Base-by-base conservation (phyloP, 2,113 vertebrate genomes). In the Rallus limicola region DNA sequence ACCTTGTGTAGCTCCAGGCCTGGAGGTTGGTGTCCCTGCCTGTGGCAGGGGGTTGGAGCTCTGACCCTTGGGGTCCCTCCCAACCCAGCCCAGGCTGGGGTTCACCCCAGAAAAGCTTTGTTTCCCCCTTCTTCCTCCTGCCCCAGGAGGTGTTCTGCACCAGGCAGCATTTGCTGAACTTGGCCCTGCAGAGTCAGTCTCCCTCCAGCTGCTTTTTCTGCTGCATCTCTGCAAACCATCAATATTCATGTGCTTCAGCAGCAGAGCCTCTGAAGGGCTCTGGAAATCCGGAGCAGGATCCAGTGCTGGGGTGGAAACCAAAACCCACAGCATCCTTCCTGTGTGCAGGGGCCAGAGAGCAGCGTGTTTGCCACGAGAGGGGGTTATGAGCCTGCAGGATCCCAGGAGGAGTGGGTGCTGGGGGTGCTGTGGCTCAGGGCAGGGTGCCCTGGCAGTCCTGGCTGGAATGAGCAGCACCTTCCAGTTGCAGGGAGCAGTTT, bases 171-270 rank as follows among this genome's bases (percentile, higher is more conserved):
- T 56, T 15, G 25, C 84, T 26, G 59, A 67, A 6, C 65, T 48
- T 34, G 42, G 85, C 92, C 70, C 81, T 1, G 10, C 19, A 40
- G 40, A 33, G 19, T 33, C 77, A 62, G 67, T 70, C 56, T 84
- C 69, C 46, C 83, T 11, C 20, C 78, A 60, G 90, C 96, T 75
- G 55, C 69, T 82, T 53, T 42, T 5, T 3, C 79, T 60, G 82
- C 93, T 44, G 94, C 77, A n/a, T 85, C 77, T 7, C 91, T 86
- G 92, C 88, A n/a, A 12, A 64, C 31, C 87, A 77, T 80, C 85
- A 34, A 59, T 75, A 82, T 85, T 46, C 79, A 59, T 28, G 67
- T 9, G 46, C 69, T 81, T 7, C 80, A 4, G 1, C 11, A 2
- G 31, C 84, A 53, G 55, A 86, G 33, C 75, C 58, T 40, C 64